Conservation (phyloP, 2,113 vertebrate genomes). For the Corythaeola cristata region DNA sequence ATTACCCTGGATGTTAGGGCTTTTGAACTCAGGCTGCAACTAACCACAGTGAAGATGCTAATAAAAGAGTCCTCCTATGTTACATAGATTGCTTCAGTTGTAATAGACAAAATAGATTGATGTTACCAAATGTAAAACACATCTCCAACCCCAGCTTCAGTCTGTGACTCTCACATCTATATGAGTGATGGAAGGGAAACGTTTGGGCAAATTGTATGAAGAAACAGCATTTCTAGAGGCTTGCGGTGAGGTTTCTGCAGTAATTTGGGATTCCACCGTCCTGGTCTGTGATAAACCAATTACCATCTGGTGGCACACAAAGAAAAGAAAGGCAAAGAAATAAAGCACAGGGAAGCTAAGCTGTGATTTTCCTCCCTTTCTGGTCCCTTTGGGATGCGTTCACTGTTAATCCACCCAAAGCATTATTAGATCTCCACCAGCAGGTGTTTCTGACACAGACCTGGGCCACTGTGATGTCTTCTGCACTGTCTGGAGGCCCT, state of each 20-base stretch:
- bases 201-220: not conserved
- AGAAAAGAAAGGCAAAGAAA: not conserved
- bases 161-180: not conserved
- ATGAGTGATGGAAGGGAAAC: not conserved
- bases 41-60: not conserved
- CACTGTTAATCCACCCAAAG: not conserved
- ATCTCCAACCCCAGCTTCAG: not conserved
- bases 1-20: not conserved
- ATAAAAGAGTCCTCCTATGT: not conserved
- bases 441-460: not conserved
- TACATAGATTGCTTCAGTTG: not conserved
- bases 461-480: not conserved
- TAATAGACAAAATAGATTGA: not conserved
- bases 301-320: not conserved
- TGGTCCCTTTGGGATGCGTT: not conserved
- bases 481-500: not conserved
- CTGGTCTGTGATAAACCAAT: constrained; percentile 10
- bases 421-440: not conserved
- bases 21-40: not conserved
- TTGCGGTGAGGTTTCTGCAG: not conserved
- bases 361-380: not conserved
- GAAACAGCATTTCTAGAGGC: not conserved
- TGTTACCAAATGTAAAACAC: not conserved
- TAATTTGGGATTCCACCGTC: not conserved
- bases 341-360: not conserved